These are phyloP conservation scores for Leptopilina myrica DNA, from an alignment of 2,888 invertebrate genomes.

Conservation along the genomic window DNA sequence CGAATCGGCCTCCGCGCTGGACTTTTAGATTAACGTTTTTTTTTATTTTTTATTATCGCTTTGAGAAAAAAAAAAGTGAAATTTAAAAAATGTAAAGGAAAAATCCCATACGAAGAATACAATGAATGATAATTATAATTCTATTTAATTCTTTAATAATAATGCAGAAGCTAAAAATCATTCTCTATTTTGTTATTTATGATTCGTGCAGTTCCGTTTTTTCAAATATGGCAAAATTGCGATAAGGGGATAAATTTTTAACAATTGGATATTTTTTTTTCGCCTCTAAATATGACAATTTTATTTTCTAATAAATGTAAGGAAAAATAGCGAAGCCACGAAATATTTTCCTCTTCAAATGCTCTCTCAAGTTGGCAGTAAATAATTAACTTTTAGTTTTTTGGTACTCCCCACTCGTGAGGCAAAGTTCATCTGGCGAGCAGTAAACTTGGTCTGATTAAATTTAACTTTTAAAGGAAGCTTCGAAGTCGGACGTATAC, in stretches of 20 bases:
- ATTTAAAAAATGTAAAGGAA: not conserved
- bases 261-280: no score
- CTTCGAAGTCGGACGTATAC: slow-evolving; percentile 30
- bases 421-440: slow-evolving; percentile 19
- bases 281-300: no score
- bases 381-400: slow-evolving; percentile 36
- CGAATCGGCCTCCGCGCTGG: slow-evolving; percentile 22
- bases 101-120: not conserved
- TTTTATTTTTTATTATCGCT: not conserved
- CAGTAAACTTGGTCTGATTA: slow-evolving; percentile 39
- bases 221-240: no score
- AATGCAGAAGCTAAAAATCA: not conserved
- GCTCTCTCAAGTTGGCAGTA: not conserved
- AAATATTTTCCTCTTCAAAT: slow-evolving; percentile 1
- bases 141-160: not conserved
- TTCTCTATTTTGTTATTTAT: not conserved
- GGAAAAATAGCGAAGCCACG: not conserved
- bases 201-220: not conserved
- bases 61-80: slow-evolving; percentile 9
- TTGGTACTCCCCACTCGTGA: slow-evolving; percentile 2
- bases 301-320: not conserved
- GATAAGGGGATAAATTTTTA: no score
- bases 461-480: slow-evolving; percentile 41
- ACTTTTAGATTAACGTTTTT: slow-evolving; percentile 30
- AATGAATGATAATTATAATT: not conserved